These are phyloP conservation scores for Pollenia amentaria DNA, from an alignment of 2,888 invertebrate species.

Conservation along the genomic window DNA sequence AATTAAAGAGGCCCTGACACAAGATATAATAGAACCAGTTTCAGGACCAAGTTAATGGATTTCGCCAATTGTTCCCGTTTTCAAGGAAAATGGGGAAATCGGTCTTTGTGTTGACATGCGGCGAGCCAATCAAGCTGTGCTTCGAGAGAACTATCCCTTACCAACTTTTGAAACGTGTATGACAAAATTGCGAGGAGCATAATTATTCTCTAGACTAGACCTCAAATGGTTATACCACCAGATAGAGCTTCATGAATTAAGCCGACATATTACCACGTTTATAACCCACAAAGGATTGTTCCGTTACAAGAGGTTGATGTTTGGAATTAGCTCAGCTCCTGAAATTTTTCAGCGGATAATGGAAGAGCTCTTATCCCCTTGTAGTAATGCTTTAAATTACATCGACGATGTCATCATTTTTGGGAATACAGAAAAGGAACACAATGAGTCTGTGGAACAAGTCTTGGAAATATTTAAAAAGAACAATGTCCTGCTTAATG, in stretches of 20 bases:
- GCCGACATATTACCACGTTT: slow-evolving; percentile 69
- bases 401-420: slow-evolving; percentile 76
- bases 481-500: slow-evolving; percentile 77
- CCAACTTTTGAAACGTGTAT: slow-evolving; percentile 77
- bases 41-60: slow-evolving; percentile 78
- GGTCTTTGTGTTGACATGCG: slow-evolving; percentile 59
- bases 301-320: slow-evolving; percentile 81
- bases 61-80: slow-evolving; percentile 75
- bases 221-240: slow-evolving; percentile 78
- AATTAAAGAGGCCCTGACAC: slow-evolving; percentile 74
- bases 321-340: slow-evolving; percentile 80
- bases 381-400: slow-evolving; percentile 77
- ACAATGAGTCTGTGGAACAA: slow-evolving; percentile 75
- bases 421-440: slow-evolving; percentile 77
- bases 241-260: slow-evolving; percentile 71
- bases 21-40: slow-evolving; percentile 63
- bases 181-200: slow-evolving; percentile 73
- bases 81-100: slow-evolving; percentile 59
- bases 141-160: slow-evolving; percentile 69
- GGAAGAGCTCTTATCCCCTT: slow-evolving; percentile 77
- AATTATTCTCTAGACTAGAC: slow-evolving; percentile 78
- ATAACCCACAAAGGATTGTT: slow-evolving; percentile 73
- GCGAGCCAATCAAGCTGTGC: slow-evolving; percentile 47
- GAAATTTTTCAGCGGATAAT: slow-evolving; percentile 77
- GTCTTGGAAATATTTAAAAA: slow-evolving; percentile 74